phyloP scores from a whole-genome alignment of 2,888 invertebrate genomes.

The Melipona beecheii region DNA sequence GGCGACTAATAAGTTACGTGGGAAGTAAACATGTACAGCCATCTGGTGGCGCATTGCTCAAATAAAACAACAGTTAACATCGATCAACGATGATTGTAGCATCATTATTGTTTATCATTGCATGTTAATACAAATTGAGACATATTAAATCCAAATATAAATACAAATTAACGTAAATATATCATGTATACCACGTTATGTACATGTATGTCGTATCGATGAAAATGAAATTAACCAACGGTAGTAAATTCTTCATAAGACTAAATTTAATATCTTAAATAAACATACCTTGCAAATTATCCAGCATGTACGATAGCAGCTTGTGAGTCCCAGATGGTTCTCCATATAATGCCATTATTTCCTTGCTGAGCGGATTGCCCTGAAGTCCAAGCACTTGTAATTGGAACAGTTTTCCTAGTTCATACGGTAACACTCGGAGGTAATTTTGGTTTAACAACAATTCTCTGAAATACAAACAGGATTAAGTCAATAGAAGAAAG shows the following conservation, averaged over 20 bases:
- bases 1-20: neutral
- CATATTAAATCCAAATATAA: too few relatives aligned
- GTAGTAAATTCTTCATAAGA: neutral
- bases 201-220: neutral
- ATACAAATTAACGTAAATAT: neutral
- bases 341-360: conserved; percentile 95
- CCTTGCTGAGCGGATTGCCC: conserved; percentile 97
- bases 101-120: conserved; percentile 14
- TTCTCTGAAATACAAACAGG: conserved; percentile 88
- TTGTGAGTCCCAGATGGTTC: conserved; percentile 97
- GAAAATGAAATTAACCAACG: neutral
- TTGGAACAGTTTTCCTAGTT: conserved; percentile 98
- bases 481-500: neutral
- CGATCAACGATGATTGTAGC: conserved; percentile 14
- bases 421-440: conserved; percentile 96
- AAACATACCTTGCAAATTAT: conserved; percentile 95
- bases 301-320: conserved; percentile 96
- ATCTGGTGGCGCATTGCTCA: conserved; percentile 22
- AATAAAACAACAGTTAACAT: conserved; percentile 12
- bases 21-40: conserved; percentile 18
- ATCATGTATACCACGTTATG: neutral
- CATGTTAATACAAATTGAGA: neutral
- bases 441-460: conserved; percentile 97
- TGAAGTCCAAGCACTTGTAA: conserved; percentile 95
- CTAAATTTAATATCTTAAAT: neutral